A percentile compares a stretch with the other conserved stretches of the same genome.
These are phyloP conservation scores for Lamellibrachia luymesi DNA, from an alignment of 1,140 invertebrate species.

Conservation along the genomic window DNA sequence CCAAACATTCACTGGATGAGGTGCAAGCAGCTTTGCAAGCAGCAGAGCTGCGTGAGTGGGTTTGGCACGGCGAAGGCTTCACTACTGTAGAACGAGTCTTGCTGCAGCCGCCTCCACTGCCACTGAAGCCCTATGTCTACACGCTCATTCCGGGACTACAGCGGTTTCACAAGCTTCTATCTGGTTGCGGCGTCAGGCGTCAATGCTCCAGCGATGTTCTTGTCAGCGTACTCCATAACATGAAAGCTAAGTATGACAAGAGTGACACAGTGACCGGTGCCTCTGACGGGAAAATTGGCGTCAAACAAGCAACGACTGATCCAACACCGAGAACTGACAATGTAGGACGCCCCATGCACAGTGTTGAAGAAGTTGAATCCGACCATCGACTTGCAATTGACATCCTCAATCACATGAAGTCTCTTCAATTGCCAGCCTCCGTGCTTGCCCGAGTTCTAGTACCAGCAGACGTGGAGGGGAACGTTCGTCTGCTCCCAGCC, in stretches of 20 bases:
- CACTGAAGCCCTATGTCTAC: conserved; percentile 24
- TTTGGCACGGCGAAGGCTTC: conserved; percentile 29
- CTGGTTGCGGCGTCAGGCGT: neutral
- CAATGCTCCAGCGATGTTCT: neutral
- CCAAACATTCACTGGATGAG: conserved; percentile 12
- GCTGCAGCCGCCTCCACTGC: conserved; percentile 23
- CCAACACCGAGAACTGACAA: neutral
- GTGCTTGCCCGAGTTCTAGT: neutral
- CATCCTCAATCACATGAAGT: neutral
- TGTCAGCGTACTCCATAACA: neutral
- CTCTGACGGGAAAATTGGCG: neutral
- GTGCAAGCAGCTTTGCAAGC: conserved; percentile 17
- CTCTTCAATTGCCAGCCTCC: neutral
- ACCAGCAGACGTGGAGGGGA: neutral
- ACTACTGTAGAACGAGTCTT: conserved; percentile 12
- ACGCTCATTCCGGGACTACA: conserved; percentile 13
- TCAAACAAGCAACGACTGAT: conserved; percentile 17
- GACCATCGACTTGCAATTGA: neutral
- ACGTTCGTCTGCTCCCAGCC: conserved; percentile 15
- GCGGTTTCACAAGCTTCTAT: neutral
- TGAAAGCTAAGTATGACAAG: neutral
- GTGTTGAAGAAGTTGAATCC: neutral
- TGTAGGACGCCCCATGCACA: neutral
- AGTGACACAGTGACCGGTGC: neutral
- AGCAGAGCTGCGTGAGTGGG: conserved; percentile 13